A percentile compares a stretch with the other conserved stretches of the same genome.
Conservation (phyloP, 2,797 vertebrate genomes). For the Microctenopoma lineatum region DNA sequence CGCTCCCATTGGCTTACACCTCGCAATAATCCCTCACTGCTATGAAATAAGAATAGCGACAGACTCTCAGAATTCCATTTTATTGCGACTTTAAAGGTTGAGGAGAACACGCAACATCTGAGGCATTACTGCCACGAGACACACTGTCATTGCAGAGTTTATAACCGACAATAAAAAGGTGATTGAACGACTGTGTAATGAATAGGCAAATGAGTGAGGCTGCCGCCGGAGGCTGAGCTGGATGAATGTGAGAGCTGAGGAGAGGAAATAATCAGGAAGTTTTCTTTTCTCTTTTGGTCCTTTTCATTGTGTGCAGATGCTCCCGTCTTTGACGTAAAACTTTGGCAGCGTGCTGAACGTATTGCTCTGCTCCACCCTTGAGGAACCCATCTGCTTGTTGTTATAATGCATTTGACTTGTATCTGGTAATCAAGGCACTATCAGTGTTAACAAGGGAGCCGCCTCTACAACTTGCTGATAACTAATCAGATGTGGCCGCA, state of each 20-base stretch:
- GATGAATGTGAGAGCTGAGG: constrained; percentile 37
- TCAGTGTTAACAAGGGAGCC: not conserved
- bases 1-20: constrained; percentile 11
- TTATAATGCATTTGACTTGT: constrained; percentile 2
- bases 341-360: not conserved
- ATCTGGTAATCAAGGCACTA: not conserved
- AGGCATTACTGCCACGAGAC: constrained; percentile 30
- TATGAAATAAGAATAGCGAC: constrained; percentile 46
- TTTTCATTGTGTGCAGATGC: constrained; percentile 1
- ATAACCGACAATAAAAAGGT: constrained; percentile 45
- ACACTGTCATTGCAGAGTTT: constrained; percentile 42
- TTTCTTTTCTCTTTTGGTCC: not conserved
- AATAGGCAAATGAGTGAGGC: constrained; percentile 45
- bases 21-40: constrained; percentile 23
- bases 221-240: constrained; percentile 31
- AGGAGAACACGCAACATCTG: constrained; percentile 24
- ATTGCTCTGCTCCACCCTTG: constrained; percentile 1
- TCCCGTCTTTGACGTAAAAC: not conserved
- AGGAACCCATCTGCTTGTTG: constrained; percentile 8
- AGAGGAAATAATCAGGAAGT: constrained; percentile 25
- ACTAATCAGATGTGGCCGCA: constrained; percentile 27
- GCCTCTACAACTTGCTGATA: constrained; percentile 1
- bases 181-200: constrained; percentile 53
- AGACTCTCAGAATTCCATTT: constrained; percentile 41
- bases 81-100: constrained; percentile 27